Evolutionary conservation across 2,113 vertebrate species (phyloP).

Genomic region (Notiomystis cincta): DNA sequence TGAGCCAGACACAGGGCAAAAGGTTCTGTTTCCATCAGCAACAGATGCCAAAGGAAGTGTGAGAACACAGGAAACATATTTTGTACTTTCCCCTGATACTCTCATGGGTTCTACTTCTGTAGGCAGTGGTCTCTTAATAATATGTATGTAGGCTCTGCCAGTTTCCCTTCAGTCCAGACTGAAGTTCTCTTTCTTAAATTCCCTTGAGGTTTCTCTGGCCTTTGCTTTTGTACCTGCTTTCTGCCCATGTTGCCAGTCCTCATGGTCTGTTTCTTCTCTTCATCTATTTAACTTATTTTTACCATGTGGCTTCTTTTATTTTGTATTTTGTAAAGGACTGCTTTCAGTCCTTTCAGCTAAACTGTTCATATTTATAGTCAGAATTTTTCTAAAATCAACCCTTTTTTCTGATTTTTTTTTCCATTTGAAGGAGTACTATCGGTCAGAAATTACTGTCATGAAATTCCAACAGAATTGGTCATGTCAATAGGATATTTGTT

Average conservation of each 20-base stretch:
- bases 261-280: background rate
- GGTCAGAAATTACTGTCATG: background rate
- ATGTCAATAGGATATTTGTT: background rate
- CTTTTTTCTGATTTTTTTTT: background rate
- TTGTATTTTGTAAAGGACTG: background rate
- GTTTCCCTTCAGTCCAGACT: background rate
- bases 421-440: background rate
- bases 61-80: background rate
- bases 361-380: background rate
- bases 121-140: background rate
- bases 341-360: background rate
- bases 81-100: background rate
- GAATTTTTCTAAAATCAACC: background rate
- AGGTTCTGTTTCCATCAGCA: background rate
- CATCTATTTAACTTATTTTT: background rate
- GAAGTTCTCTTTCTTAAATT: background rate
- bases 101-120: background rate
- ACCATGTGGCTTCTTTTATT: background rate
- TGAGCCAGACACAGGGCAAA: background rate
- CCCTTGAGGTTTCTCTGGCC: background rate
- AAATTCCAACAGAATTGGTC: background rate
- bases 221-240: background rate
- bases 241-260: background rate
- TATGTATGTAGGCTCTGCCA: accelerated
- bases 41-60: background rate